These are phyloP conservation scores for Nothura maculosa DNA, from an alignment of 2,797 vertebrate species.

Conservation along the genomic window DNA sequence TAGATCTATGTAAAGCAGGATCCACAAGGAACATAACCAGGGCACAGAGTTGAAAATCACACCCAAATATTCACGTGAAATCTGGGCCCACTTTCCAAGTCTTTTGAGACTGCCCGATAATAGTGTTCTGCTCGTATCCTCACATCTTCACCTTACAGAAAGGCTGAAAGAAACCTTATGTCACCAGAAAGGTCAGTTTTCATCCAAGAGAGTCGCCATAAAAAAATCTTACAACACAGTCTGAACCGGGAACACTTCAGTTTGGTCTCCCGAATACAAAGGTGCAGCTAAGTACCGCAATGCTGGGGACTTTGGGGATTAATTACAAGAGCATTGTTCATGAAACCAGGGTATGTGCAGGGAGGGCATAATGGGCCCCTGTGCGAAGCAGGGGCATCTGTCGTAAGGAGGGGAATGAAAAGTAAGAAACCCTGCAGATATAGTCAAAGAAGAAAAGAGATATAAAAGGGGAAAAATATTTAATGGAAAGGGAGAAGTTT, in stretches of 20 bases:
- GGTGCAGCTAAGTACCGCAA: neutral
- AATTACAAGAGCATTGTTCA: neutral
- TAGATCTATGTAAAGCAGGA: neutral
- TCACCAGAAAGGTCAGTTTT: neutral
- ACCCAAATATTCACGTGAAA: neutral
- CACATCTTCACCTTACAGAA: neutral
- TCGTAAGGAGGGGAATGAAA: constrained; percentile 1
- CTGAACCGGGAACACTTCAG: neutral
- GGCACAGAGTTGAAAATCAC: neutral
- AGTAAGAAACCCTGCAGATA: neutral
- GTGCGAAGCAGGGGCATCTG: neutral
- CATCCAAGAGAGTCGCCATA: neutral
- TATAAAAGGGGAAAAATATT: neutral
- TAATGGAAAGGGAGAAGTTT: neutral
- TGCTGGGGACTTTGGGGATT: neutral
- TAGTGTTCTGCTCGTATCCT: accelerated
- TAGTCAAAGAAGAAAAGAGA: neutral
- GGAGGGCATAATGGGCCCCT: neutral
- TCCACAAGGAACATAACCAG: neutral
- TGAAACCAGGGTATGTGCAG: neutral
- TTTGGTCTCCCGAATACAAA: neutral
- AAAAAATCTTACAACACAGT: neutral
- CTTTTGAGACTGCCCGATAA: neutral
- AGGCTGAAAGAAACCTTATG: neutral
- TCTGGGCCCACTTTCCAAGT: neutral